A percentile compares a stretch with the other conserved stretches of the same genome.
These are phyloP conservation scores for Dendropsophus ebraccatus DNA, from an alignment of 2,113 vertebrate genomes.

Conservation along the genomic window DNA sequence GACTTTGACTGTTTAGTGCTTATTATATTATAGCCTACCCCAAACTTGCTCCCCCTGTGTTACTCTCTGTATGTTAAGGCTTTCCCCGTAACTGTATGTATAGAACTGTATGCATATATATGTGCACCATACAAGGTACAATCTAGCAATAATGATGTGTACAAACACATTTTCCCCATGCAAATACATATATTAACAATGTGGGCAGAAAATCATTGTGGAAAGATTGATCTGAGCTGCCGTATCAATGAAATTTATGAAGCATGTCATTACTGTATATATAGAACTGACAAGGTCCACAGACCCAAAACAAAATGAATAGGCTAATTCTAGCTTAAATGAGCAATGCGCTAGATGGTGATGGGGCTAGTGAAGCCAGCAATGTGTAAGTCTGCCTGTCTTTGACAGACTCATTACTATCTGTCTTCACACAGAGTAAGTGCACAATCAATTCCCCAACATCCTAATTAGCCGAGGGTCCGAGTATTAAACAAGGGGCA, in stretches of 20 bases:
- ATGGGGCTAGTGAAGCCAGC: conserved; percentile 36
- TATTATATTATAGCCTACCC: not conserved
- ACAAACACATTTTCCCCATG: conserved; percentile 32
- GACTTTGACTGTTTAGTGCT: not conserved
- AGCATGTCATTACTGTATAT: conserved; percentile 56
- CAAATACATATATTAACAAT: conserved; percentile 44
- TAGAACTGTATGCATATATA: no score
- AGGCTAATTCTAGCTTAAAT: conserved; percentile 48
- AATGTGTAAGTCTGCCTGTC: conserved; percentile 21
- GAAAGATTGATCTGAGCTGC: conserved; percentile 42
- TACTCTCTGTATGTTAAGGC: not conserved
- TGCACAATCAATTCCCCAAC: conserved; percentile 31
- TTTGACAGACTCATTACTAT: conserved; percentile 48
- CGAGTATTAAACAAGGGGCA: not conserved
- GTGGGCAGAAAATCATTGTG: conserved; percentile 52
- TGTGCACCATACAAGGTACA: not conserved
- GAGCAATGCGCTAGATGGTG: conserved; percentile 24
- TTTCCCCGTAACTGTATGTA: not conserved
- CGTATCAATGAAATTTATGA: conserved; percentile 59
- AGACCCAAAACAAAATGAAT: conserved; percentile 57
- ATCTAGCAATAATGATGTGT: conserved; percentile 6
- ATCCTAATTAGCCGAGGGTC: conserved; percentile 39
- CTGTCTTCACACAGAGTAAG: conserved; percentile 18
- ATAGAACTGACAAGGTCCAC: conserved; percentile 38
- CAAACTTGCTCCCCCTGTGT: not conserved